Evolutionary conservation across 2,797 vertebrate species (phyloP).

Genomic region (Dendrocincla tyrannina): DNA sequence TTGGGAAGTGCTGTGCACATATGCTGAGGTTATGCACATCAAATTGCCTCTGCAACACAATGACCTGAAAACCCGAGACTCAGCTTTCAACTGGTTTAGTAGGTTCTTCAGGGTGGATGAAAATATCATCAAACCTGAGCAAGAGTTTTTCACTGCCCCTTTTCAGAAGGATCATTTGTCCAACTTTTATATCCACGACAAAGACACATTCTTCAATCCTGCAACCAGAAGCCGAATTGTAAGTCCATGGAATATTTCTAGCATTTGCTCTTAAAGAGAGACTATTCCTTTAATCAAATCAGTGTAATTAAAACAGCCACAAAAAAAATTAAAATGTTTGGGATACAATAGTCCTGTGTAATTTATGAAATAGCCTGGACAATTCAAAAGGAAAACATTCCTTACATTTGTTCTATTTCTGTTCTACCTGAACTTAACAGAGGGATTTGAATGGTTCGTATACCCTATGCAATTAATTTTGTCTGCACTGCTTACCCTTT

Average conservation of each 20-base stretch:
- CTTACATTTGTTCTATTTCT: not conserved
- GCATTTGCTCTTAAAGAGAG: not conserved
- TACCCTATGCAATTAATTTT: not conserved
- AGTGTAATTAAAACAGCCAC: not conserved
- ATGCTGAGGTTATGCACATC: constrained; percentile 90
- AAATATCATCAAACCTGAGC: constrained; percentile 84
- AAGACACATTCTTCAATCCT: constrained; percentile 87
- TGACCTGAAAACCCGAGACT: constrained; percentile 76
- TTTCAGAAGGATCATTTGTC: constrained; percentile 87
- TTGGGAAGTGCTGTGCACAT: constrained; percentile 88
- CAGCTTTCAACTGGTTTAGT: constrained; percentile 83
- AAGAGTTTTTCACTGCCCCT: constrained; percentile 91
- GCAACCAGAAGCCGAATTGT: constrained; percentile 92
- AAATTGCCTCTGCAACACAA: constrained; percentile 86
- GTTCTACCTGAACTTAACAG: not conserved
- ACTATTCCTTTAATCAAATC: not conserved
- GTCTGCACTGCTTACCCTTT: not conserved
- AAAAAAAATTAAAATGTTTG: not conserved
- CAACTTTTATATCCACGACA: constrained; percentile 82
- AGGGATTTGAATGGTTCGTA: not conserved
- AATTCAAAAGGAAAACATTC: not conserved
- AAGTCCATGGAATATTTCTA: constrained; percentile 53
- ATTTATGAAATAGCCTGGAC: not conserved
- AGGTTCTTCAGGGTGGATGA: constrained; percentile 85
- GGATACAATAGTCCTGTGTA: not conserved